phyloP scores from a whole-genome alignment of 2,797 vertebrate species.

The Holocentrus rufus region DNA sequence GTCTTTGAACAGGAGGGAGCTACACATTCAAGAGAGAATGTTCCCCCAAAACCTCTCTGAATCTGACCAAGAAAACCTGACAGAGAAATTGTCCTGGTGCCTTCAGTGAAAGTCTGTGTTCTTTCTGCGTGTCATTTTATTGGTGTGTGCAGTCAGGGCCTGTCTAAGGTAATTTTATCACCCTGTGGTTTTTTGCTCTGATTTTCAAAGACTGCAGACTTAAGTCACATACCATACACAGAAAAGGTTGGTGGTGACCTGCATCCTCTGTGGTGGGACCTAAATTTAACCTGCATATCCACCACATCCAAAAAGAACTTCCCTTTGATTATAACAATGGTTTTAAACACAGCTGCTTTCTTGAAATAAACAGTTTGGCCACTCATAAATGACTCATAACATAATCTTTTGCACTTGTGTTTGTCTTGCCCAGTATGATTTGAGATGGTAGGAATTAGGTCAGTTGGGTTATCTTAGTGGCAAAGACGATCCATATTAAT shows the following conservation, averaged over 20 bases:
- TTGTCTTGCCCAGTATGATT: too few relatives aligned
- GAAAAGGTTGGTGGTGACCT: not conserved
- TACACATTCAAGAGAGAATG: slow-evolving; percentile 38
- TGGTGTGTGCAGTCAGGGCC: not conserved
- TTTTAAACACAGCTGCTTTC: too few relatives aligned
- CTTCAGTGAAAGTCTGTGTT: slow-evolving; percentile 32
- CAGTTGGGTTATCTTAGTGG: too few relatives aligned
- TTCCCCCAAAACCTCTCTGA: slow-evolving; percentile 34
- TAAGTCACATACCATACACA: not conserved
- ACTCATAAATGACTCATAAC: too few relatives aligned
- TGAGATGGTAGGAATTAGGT: too few relatives aligned
- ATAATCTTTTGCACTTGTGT: too few relatives aligned
- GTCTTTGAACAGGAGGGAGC: slow-evolving; percentile 57
- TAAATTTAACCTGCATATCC: too few relatives aligned
- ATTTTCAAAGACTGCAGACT: not conserved
- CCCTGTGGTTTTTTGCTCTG: not conserved
- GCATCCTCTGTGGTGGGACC: too few relatives aligned
- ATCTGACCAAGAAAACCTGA: slow-evolving; percentile 34
- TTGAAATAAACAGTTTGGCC: too few relatives aligned
- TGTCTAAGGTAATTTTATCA: slow-evolving; percentile 27
- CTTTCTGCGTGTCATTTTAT: slow-evolving; percentile 17
- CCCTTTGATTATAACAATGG: too few relatives aligned
- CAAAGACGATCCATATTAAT: too few relatives aligned
- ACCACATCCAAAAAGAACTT: too few relatives aligned
- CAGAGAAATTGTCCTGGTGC: slow-evolving; percentile 33